phyloP scores from a whole-genome alignment of 2,797 vertebrate genomes.

The Pseudochaenichthys georgianus region DNA sequence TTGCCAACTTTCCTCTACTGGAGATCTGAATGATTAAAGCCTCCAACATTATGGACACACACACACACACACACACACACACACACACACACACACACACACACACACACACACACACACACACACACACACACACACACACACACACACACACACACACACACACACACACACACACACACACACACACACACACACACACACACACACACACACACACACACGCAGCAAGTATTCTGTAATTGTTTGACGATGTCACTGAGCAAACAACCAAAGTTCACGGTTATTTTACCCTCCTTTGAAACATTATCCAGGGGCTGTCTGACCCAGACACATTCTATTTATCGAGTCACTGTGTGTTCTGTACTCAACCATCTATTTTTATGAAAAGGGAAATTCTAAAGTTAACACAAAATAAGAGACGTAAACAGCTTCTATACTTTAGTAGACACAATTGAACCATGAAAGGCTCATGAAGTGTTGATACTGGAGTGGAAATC shows the following conservation, averaged over 20 bases:
- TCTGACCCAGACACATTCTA: neutral
- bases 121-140: no score
- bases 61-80: no score
- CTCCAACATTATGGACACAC: neutral
- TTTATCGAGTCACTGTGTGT: neutral
- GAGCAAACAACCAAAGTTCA: constrained; percentile 37
- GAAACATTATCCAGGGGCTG: neutral
- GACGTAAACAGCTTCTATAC: neutral
- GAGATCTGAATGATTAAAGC: constrained; percentile 1
- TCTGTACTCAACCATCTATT: neutral
- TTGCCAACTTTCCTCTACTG: neutral
- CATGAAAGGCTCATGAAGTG: neutral
- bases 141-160: no score
- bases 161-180: no score
- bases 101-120: no score
- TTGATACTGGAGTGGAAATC: neutral
- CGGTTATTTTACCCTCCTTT: neutral
- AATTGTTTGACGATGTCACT: constrained; percentile 43
- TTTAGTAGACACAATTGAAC: neutral
- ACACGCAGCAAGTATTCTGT: constrained; percentile 32
- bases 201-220: neutral
- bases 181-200: no score
- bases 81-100: no score
- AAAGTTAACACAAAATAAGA: neutral
- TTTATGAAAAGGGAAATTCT: neutral